Evolutionary conservation across 2,888 invertebrate genomes (phyloP).

Genomic region (Aleiodes testaceus): DNA sequence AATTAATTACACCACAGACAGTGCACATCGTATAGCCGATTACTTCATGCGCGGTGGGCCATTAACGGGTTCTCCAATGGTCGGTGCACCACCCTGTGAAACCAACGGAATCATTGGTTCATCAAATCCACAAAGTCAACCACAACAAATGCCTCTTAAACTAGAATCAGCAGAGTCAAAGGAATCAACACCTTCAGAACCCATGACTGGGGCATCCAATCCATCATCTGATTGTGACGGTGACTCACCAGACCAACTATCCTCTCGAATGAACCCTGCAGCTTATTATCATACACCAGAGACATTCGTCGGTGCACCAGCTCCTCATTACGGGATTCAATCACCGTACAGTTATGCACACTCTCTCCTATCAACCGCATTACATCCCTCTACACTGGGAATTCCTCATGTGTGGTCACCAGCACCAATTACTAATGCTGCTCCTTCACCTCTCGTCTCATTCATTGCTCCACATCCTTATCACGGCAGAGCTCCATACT

Average conservation of each 20-base stretch:
- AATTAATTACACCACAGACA: constrained; percentile 50
- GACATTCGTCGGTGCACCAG: too few relatives aligned
- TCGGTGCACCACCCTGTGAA: constrained; percentile 28
- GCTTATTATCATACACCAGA: background rate
- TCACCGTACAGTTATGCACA: background rate
- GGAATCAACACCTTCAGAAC: background rate
- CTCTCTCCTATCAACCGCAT: background rate
- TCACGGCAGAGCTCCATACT: background rate
- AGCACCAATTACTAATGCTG: background rate
- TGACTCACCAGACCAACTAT: background rate
- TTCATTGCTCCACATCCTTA: background rate
- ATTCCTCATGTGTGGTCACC: too few relatives aligned
- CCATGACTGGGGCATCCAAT: background rate
- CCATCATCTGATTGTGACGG: background rate
- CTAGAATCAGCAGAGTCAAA: background rate
- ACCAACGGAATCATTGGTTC: constrained; percentile 17
- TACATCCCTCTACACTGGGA: background rate
- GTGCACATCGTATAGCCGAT: constrained; percentile 60
- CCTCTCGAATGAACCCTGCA: background rate
- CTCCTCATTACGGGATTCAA: background rate
- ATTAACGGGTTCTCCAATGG: constrained; percentile 44
- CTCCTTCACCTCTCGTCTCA: background rate
- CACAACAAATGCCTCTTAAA: background rate
- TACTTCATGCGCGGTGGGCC: constrained; percentile 64
- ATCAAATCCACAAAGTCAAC: constrained; percentile 9